Conservation (phyloP, 2,888 invertebrate species). For the Nemurella pictetii region DNA sequence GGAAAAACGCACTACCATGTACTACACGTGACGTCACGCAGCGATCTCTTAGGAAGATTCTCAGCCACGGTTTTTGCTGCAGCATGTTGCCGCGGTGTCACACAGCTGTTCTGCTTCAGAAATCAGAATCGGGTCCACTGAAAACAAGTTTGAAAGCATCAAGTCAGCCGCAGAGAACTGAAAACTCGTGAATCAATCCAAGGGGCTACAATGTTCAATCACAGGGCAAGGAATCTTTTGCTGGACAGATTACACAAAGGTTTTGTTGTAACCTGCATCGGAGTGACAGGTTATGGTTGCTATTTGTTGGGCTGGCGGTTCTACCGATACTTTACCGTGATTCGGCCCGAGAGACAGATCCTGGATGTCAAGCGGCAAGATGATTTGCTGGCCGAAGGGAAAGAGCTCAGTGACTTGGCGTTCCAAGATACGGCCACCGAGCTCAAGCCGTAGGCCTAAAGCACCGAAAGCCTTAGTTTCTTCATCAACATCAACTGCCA, state of each 20-base stretch:
- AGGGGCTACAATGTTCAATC: slow-evolving; percentile 55
- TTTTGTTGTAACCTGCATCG: slow-evolving; percentile 59
- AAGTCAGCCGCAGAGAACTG: too few species aligned
- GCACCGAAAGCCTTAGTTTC: too few species aligned
- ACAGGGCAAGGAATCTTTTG: slow-evolving; percentile 49
- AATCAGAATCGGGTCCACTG: too few species aligned
- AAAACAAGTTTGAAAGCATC: too few species aligned
- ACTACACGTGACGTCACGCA: too few species aligned
- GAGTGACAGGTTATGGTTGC: slow-evolving; percentile 58
- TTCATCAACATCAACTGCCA: too few species aligned
- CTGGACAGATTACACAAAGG: slow-evolving; percentile 60
- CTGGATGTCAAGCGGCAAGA: slow-evolving; percentile 53
- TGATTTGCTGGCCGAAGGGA: slow-evolving; percentile 55
- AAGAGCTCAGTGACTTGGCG: neutral
- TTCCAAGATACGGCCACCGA: slow-evolving; percentile 14
- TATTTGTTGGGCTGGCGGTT: slow-evolving; percentile 54
- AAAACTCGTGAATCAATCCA: too few species aligned
- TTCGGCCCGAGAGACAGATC: slow-evolving; percentile 53
- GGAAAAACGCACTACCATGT: too few species aligned
- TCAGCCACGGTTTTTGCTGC: too few species aligned
- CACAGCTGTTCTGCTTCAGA: too few species aligned
- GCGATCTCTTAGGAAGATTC: too few species aligned
- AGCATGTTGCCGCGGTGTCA: too few species aligned
- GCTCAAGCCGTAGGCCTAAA: slow-evolving; percentile 2
- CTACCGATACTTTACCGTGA: slow-evolving; percentile 56